A percentile compares a stretch with the other conserved stretches of the same genome.
phyloP scores from a whole-genome alignment of 2,797 vertebrate species.

The Notoglanidium macrostoma region DNA sequence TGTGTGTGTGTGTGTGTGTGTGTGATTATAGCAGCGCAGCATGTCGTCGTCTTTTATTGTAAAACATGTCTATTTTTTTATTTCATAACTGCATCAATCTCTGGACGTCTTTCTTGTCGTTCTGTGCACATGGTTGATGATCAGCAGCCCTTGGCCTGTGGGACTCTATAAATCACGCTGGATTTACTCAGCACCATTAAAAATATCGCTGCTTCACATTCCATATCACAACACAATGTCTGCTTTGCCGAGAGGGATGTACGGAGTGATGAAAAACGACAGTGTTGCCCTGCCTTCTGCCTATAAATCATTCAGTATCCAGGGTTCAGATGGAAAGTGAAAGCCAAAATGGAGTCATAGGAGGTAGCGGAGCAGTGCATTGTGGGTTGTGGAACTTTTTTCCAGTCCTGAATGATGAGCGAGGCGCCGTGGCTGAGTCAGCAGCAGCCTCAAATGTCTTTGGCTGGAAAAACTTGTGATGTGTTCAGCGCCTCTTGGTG shows the following conservation, averaged over 20 bases:
- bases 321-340: conserved; percentile 60
- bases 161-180: conserved; percentile 64
- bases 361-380: conserved; percentile 17
- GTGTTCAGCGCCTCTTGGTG: neutral
- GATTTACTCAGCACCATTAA: conserved; percentile 70
- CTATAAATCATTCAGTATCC: conserved; percentile 70
- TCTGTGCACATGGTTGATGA: conserved; percentile 4
- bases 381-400: conserved; percentile 12
- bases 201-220: conserved; percentile 66
- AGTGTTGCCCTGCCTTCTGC: conserved; percentile 55
- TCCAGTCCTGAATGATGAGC: conserved; percentile 6
- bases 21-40: neutral
- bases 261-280: conserved; percentile 69
- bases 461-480: neutral
- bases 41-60: neutral
- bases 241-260: conserved; percentile 53
- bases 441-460: neutral
- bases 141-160: conserved; percentile 5
- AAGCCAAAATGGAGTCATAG: conserved; percentile 42
- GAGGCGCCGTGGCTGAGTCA: conserved; percentile 14
- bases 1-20: neutral
- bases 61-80: conserved; percentile 18
- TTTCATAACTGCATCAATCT: conserved; percentile 25
- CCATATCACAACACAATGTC: conserved; percentile 65
- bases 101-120: conserved; percentile 18